phyloP scores from a whole-genome alignment of 2,888 invertebrate species.

The Matsumyia berberina region DNA sequence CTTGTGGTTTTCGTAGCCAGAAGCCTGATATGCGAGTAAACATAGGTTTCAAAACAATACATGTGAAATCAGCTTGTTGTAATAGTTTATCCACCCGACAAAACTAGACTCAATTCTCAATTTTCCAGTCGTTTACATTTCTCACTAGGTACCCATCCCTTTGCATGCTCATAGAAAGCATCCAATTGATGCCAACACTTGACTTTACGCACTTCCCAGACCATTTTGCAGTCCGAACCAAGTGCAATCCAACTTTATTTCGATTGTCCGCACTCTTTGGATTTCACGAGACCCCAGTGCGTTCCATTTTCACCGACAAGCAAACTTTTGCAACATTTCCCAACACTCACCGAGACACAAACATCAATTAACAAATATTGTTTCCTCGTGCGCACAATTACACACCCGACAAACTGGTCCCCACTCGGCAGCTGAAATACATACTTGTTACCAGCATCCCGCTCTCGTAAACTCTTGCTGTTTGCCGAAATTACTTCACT shows the following conservation, averaged over 20 bases:
- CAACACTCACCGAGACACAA: neutral
- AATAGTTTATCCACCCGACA: no score
- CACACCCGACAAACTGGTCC: neutral
- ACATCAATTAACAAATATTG: slow-evolving; percentile 36
- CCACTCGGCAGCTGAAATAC: neutral
- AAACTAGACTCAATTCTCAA: no score
- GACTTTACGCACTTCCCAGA: no score
- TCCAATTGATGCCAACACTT: no score
- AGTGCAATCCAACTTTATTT: slow-evolving; percentile 19
- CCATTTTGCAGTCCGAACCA: no score
- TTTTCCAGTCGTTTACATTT: no score
- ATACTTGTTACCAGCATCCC: neutral
- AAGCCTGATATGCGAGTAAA: no score
- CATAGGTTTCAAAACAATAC: no score
- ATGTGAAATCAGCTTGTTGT: no score
- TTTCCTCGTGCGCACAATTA: slow-evolving; percentile 31
- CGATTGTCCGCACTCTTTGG: slow-evolving; percentile 18
- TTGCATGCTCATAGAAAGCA: no score
- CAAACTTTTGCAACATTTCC: neutral
- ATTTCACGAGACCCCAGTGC: neutral
- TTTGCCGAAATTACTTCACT: slow-evolving; percentile 35
- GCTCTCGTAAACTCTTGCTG: neutral
- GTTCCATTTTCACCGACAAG: neutral
- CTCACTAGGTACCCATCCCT: no score
- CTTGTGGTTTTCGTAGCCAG: no score